Percentiles rank a stretch among this genome's conserved stretches.
phyloP scores from a whole-genome alignment of 2,797 vertebrate genomes.

The Typhlichthys subterraneus region DNA sequence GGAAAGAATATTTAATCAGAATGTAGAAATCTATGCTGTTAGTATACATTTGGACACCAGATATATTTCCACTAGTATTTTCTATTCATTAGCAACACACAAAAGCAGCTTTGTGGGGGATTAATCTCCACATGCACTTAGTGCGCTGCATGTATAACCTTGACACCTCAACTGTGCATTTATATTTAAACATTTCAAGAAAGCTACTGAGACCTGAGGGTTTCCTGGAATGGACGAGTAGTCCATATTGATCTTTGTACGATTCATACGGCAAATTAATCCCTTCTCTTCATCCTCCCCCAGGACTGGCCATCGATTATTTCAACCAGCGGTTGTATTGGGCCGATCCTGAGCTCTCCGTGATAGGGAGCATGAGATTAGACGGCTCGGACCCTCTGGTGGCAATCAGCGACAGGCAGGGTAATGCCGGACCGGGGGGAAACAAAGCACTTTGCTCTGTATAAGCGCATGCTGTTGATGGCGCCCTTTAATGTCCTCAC shows the following conservation, averaged over 20 bases:
- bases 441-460: constrained; percentile 22
- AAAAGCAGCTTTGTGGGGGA: constrained; percentile 13
- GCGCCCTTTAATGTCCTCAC: constrained; percentile 23
- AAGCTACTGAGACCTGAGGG: constrained; percentile 21
- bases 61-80: constrained; percentile 7
- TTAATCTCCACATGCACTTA: constrained; percentile 9
- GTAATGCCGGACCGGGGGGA: constrained; percentile 67
- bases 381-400: constrained; percentile 90
- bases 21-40: background rate
- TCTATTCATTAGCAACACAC: constrained; percentile 20
- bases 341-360: constrained; percentile 94
- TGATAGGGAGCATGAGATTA: constrained; percentile 91
- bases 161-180: constrained; percentile 12
- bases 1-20: constrained; percentile 14
- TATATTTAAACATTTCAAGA: constrained; percentile 27
- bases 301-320: constrained; percentile 94
- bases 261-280: constrained; percentile 67
- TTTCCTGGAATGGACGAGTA: constrained; percentile 19
- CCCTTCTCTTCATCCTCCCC: constrained; percentile 55
- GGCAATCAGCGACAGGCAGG: constrained; percentile 88
- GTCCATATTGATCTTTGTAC: constrained; percentile 48
- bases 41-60: constrained; percentile 16
- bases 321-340: constrained; percentile 95
- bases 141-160: constrained; percentile 10
- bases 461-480: constrained; percentile 19